Conservation (phyloP, 2,113 vertebrate species). For the Nesoenas mayeri region DNA sequence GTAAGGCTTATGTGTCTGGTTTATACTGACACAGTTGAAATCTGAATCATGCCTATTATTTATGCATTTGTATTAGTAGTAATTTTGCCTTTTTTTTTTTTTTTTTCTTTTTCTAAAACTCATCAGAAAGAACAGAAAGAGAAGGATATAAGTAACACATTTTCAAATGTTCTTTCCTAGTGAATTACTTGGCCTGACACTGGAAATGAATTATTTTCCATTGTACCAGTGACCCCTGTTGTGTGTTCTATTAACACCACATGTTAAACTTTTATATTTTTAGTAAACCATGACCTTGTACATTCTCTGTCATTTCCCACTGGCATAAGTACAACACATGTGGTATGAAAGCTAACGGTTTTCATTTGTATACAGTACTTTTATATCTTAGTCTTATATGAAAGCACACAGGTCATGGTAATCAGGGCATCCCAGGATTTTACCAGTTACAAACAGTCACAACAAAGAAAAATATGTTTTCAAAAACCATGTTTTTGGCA, state of each 20-base stretch:
- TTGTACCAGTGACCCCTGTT: constrained; percentile 67
- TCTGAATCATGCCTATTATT: neutral
- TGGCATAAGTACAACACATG: constrained; percentile 57
- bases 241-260: constrained; percentile 77
- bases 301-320: constrained; percentile 67
- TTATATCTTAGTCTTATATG: constrained; percentile 9
- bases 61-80: neutral
- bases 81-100: neutral
- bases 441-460: constrained; percentile 48
- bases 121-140: neutral
- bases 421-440: constrained; percentile 50
- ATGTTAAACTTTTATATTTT: constrained; percentile 69
- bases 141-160: constrained; percentile 15
- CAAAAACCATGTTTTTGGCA: constrained; percentile 67
- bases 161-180: constrained; percentile 39
- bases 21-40: neutral
- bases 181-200: constrained; percentile 51
- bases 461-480: constrained; percentile 38
- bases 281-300: constrained; percentile 71
- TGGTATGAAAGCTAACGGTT: constrained; percentile 60
- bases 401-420: constrained; percentile 33
- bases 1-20: neutral
- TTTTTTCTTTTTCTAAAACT: fast-evolving
- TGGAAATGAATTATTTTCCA: constrained; percentile 68
- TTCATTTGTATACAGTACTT: constrained; percentile 48